A percentile compares a stretch with the other conserved stretches of the same genome.
phyloP scores from a whole-genome alignment of 1,140 invertebrate species.

The Eriocheir sinensis region DNA sequence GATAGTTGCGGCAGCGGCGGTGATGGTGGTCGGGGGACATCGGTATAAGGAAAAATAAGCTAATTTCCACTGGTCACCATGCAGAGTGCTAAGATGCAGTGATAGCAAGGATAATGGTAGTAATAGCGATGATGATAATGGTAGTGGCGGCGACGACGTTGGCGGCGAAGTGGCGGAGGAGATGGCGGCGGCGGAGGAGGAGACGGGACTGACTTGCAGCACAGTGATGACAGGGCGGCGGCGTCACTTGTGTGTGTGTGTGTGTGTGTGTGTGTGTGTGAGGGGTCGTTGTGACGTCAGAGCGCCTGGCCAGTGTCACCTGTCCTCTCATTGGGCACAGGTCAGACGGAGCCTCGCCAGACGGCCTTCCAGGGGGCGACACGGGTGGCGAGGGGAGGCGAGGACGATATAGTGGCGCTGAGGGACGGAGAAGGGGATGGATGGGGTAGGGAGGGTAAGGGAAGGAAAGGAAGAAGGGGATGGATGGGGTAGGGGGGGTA shows the following conservation, averaged over 20 bases:
- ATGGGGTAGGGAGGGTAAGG: too few relatives aligned
- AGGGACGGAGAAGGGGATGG: neutral
- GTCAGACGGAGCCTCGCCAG: neutral
- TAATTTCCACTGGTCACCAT: too few relatives aligned
- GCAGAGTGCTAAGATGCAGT: too few relatives aligned
- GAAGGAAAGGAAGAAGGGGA: too few relatives aligned
- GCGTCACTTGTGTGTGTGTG: neutral
- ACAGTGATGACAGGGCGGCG: slow-evolving; percentile 2
- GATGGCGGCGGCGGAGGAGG: neutral
- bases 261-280: neutral
- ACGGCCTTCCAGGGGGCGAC: neutral
- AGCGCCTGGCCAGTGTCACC: neutral
- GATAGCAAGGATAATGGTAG: neutral
- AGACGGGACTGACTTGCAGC: neutral
- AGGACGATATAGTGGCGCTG: too few relatives aligned
- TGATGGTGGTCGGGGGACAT: too few relatives aligned
- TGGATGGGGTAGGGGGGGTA: too few relatives aligned
- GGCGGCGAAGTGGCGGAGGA: neutral
- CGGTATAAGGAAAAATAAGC: too few relatives aligned
- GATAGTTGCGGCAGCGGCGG: too few relatives aligned
- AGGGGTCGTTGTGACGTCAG: neutral
- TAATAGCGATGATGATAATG: neutral
- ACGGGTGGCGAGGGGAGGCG: neutral
- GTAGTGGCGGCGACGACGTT: neutral
- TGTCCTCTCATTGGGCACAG: neutral